Conservation (phyloP, 2,797 vertebrate genomes). For the Esox masquinongy region DNA sequence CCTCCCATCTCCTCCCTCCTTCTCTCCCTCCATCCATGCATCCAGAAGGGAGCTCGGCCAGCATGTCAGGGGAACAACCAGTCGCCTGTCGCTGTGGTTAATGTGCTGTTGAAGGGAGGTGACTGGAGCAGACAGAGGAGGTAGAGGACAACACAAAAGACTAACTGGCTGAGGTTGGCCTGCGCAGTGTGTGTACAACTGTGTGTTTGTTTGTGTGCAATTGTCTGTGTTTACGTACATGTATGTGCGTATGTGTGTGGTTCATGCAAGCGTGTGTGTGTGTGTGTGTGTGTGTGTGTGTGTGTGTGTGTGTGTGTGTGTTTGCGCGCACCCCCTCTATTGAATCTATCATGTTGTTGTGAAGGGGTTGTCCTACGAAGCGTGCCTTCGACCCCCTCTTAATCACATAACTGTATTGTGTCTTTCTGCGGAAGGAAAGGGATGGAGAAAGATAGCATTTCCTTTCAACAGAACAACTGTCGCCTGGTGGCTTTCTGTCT, state of each 20-base stretch:
- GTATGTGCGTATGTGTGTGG: constrained; percentile 7
- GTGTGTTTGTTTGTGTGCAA: constrained; percentile 14
- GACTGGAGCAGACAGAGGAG: not conserved
- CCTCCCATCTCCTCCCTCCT: not conserved
- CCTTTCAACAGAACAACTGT: constrained; percentile 55
- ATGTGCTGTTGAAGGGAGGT: constrained; percentile 4
- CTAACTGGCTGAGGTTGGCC: constrained; percentile 31
- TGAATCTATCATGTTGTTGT: not conserved
- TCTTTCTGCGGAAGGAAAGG: constrained; percentile 49
- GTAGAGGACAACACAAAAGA: constrained; percentile 19
- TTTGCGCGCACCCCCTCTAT: not conserved
- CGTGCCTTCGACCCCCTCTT: constrained; percentile 6
- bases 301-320: constrained; percentile 6
- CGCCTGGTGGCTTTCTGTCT: constrained; percentile 53
- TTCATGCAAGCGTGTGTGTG: not conserved
- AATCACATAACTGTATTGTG: constrained; percentile 58
- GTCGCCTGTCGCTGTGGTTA: not conserved
- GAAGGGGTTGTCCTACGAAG: constrained; percentile 6
- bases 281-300: constrained; percentile 6
- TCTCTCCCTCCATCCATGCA: not conserved
- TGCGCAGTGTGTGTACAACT: not conserved
- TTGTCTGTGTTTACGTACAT: constrained; percentile 24
- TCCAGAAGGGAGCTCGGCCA: not conserved
- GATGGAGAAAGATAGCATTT: constrained; percentile 54
- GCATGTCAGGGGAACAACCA: not conserved